Evolutionary conservation across 2,888 invertebrate species (phyloP).

Genomic region (Lithophane socia): DNA sequence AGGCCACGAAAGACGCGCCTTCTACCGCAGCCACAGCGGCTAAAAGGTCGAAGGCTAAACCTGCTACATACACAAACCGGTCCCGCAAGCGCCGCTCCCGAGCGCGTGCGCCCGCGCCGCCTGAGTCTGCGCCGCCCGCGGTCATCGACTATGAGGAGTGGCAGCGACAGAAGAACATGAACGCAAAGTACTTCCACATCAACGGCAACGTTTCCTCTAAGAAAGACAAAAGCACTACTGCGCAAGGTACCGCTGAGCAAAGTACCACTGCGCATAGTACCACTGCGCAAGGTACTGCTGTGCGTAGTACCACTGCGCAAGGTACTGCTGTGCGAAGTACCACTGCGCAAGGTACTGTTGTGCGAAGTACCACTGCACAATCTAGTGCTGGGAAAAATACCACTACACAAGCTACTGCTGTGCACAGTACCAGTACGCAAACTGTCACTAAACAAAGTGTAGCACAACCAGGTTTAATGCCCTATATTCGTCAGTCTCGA

Average conservation of each 20-base stretch:
- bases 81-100: neutral
- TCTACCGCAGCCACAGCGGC: neutral
- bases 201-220: neutral
- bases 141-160: constrained; percentile 38
- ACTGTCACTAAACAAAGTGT: neutral
- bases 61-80: neutral
- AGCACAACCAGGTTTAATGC: constrained; percentile 26
- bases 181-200: constrained; percentile 44
- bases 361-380: neutral
- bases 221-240: constrained; percentile 2
- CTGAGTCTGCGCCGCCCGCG: neutral
- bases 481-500: constrained; percentile 31
- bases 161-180: constrained; percentile 47
- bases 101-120: neutral
- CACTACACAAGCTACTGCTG: neutral
- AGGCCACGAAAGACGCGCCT: neutral
- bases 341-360: accelerated
- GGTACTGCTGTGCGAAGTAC: accelerated
- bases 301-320: neutral
- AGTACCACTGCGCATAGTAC: too few relatives aligned
- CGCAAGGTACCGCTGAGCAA: neutral
- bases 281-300: too few relatives aligned
- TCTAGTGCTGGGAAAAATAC: neutral
- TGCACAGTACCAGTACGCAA: neutral
- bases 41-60: constrained; percentile 3